A percentile compares a stretch with the other conserved stretches of the same genome.
Evolutionary conservation across 2,113 vertebrate genomes (phyloP).

Genomic region (Macquaria australasica): DNA sequence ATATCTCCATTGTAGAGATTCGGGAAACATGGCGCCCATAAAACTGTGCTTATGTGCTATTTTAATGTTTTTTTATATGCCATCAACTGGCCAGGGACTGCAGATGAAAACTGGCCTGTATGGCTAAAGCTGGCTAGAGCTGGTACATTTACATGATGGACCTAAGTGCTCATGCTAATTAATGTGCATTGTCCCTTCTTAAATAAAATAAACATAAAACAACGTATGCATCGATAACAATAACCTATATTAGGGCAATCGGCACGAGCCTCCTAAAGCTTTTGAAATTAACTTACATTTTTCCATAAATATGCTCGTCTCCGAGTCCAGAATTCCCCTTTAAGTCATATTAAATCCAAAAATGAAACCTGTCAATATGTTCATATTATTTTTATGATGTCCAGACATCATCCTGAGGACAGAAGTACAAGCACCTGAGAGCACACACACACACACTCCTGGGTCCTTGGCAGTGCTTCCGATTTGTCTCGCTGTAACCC

Average conservation of each 20-base stretch:
- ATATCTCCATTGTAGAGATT: not conserved
- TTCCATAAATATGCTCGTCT: not conserved
- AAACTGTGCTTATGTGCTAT: too few species aligned
- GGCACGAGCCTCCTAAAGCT: not conserved
- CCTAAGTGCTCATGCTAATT: too few species aligned
- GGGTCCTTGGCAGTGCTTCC: constrained; percentile 13
- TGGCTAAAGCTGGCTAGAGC: too few species aligned
- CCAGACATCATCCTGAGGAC: not conserved
- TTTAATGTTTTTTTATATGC: too few species aligned
- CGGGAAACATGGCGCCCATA: not conserved
- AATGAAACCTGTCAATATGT: not conserved
- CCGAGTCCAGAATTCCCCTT: not conserved
- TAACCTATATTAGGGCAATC: not conserved
- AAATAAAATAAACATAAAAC: too few species aligned
- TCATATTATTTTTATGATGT: not conserved
- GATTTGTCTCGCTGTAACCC: constrained; percentile 62
- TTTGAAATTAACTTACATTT: not conserved
- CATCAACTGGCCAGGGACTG: too few species aligned
- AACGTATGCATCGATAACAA: too few species aligned
- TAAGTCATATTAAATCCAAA: not conserved
- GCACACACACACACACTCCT: not conserved
- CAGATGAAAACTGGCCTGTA: too few species aligned
- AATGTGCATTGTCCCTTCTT: too few species aligned
- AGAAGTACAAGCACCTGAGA: not conserved
- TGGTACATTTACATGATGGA: too few species aligned